Evolutionary conservation across 2,113 vertebrate genomes (phyloP).

Genomic region (Rhea pennata): DNA sequence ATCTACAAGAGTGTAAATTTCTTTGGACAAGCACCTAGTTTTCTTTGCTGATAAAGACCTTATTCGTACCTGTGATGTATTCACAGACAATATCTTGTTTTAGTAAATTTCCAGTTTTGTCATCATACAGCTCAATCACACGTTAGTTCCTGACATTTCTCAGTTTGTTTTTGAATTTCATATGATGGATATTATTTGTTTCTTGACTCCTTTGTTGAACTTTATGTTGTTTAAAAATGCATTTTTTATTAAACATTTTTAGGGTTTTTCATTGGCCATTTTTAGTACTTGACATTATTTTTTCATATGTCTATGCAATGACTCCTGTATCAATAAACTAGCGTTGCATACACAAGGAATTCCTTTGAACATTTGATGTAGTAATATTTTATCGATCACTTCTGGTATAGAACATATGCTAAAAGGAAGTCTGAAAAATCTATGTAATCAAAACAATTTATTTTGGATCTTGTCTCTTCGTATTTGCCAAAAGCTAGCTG

Average conservation of each 20-base stretch:
- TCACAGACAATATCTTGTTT: not conserved
- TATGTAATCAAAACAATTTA: constrained; percentile 69
- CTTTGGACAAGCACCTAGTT: not conserved
- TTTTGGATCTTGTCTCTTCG: constrained; percentile 64
- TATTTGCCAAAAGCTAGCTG: constrained; percentile 42
- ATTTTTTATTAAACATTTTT: not conserved
- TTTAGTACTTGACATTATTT: not conserved
- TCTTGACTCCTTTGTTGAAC: not conserved
- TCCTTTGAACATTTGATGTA: constrained; percentile 57
- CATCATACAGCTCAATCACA: not conserved
- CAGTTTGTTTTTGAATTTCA: not conserved
- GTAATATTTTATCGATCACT: constrained; percentile 64
- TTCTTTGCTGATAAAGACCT: not conserved
- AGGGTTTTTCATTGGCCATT: not conserved
- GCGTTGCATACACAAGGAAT: constrained; percentile 9
- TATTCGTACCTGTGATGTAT: not conserved
- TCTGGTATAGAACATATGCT: constrained; percentile 66
- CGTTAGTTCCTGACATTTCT: not conserved
- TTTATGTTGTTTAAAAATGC: not conserved
- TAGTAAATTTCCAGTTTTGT: not conserved
- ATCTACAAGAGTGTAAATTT: not conserved
- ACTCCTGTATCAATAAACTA: not conserved
- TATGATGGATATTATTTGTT: not conserved
- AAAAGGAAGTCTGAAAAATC: constrained; percentile 66
- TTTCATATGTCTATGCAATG: not conserved